Percentiles rank a stretch among this genome's conserved stretches.
Evolutionary conservation across 2,888 invertebrate genomes (phyloP).

Genomic region (Lepidocyrtinus sp.): DNA sequence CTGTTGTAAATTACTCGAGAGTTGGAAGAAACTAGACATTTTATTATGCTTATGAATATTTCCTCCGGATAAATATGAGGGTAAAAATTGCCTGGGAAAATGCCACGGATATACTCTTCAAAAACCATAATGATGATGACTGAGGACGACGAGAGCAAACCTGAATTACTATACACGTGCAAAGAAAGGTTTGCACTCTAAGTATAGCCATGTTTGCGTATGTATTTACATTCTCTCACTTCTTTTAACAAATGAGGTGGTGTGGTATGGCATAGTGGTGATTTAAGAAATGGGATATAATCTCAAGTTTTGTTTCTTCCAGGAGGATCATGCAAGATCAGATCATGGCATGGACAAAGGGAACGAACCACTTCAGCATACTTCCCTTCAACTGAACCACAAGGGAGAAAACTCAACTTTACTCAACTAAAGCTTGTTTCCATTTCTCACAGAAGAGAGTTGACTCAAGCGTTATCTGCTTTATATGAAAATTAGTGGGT

Average conservation of each 20-base stretch:
- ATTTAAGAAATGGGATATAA: too few species aligned
- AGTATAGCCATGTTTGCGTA: too few species aligned
- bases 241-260: too few species aligned
- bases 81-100: conserved; percentile 45
- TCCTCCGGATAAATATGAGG: neutral
- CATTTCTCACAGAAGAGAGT: neutral
- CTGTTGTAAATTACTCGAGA: neutral
- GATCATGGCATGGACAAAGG: neutral
- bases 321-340: neutral
- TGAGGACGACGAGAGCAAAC: neutral
- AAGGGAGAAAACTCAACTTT: neutral
- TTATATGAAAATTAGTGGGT: conserved; percentile 23
- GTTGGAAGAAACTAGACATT: neutral
- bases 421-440: too few species aligned
- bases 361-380: conserved; percentile 29
- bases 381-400: conserved; percentile 21
- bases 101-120: conserved; percentile 24
- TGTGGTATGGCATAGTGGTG: too few species aligned
- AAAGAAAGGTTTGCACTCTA: too few species aligned
- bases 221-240: too few species aligned
- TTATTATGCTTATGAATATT: neutral
- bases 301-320: too few species aligned
- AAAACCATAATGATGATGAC: neutral
- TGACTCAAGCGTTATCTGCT: neutral
- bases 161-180: too few species aligned